phyloP scores from a whole-genome alignment of 2,888 invertebrate species.

The Temnothorax unifasciatus region DNA sequence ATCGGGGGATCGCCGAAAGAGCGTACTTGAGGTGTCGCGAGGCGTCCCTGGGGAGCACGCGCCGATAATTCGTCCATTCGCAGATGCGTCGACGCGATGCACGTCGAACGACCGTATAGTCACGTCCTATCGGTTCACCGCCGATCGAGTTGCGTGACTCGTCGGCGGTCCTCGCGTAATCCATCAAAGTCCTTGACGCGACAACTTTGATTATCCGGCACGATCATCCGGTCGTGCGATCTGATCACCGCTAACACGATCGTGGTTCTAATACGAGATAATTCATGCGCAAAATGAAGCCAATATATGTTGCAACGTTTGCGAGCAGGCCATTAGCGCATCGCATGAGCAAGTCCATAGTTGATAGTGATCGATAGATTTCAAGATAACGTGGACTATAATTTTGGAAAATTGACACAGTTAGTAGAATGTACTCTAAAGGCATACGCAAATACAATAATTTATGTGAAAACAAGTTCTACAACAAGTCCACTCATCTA shows the following conservation, averaged over 20 bases:
- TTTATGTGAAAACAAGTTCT: not conserved
- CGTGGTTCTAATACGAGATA: not conserved
- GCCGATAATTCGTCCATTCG: conserved; percentile 33
- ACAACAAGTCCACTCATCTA: no score
- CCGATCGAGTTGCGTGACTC: conserved; percentile 10
- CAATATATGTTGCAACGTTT: not conserved
- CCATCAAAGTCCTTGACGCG: conserved; percentile 12
- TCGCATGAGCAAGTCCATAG: not conserved
- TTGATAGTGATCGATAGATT: not conserved
- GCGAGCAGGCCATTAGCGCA: not conserved
- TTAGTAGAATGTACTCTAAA: not conserved
- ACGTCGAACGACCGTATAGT: conserved; percentile 3
- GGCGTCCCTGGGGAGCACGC: conserved; percentile 2
- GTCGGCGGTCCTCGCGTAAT: conserved; percentile 12
- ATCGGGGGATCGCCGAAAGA: conserved; percentile 36
- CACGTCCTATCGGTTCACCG: conserved; percentile 23
- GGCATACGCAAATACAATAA: not conserved
- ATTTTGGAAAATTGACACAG: not conserved
- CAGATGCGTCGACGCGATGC: conserved; percentile 33
- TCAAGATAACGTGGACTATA: not conserved
- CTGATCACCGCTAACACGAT: conserved; percentile 25
- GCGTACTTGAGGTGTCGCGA: not conserved
- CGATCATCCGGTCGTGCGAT: conserved; percentile 13
- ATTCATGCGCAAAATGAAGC: conserved; percentile 3
- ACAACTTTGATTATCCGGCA: conserved; percentile 17